Conservation (phyloP, 2,113 vertebrate species). For the Sinocyclocheilus maitianheensis region DNA sequence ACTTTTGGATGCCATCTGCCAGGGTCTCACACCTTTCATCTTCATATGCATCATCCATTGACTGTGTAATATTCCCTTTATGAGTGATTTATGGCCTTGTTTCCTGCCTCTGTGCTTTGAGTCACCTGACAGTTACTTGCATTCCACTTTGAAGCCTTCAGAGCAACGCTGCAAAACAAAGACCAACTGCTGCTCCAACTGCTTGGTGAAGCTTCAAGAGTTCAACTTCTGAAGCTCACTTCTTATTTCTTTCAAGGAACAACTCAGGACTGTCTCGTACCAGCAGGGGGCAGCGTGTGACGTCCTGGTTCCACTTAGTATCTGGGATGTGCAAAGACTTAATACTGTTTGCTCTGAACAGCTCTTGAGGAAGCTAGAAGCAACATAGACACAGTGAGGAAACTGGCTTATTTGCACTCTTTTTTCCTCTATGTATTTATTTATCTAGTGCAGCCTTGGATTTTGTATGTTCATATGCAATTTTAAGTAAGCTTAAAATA, state of each 20-base stretch:
- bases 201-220: not conserved
- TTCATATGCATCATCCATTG: slow-evolving; percentile 55
- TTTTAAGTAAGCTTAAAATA: slow-evolving; percentile 42
- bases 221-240: slow-evolving; percentile 1
- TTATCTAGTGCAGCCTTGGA: slow-evolving; percentile 14
- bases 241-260: not conserved
- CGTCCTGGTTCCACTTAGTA: not conserved
- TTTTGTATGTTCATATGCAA: slow-evolving; percentile 58
- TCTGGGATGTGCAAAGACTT: not conserved
- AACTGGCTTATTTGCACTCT: not conserved
- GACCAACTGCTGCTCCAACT: slow-evolving; percentile 46
- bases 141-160: slow-evolving; percentile 26
- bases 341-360: not conserved
- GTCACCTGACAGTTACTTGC: slow-evolving; percentile 42
- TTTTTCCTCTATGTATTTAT: slow-evolving; percentile 10
- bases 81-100: slow-evolving; percentile 48
- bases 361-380: not conserved
- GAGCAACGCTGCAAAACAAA: slow-evolving; percentile 39
- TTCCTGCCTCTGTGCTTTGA: slow-evolving; percentile 41
- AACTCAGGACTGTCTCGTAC: not conserved
- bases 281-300: slow-evolving; percentile 51
- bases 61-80: slow-evolving; percentile 46
- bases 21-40: slow-evolving; percentile 58
- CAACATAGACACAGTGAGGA: not conserved
- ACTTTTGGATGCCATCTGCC: slow-evolving; percentile 57